Percentiles rank a stretch among this genome's conserved stretches.
These are phyloP conservation scores for Parnassius mnemosyne DNA, from an alignment of 2,888 invertebrate species.

Conservation along the genomic window DNA sequence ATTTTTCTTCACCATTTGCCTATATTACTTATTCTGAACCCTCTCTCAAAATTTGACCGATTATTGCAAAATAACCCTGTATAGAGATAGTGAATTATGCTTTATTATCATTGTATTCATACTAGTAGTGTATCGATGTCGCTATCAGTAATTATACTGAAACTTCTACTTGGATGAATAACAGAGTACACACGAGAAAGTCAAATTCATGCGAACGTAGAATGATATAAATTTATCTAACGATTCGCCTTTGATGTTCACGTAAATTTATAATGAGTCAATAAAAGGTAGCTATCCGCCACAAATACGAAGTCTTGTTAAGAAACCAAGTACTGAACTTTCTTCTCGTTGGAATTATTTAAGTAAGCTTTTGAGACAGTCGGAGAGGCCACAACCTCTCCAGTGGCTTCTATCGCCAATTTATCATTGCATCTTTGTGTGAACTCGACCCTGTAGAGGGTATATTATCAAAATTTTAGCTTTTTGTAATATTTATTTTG, in stretches of 20 bases:
- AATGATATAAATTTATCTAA: slow-evolving; percentile 20
- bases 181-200: background rate
- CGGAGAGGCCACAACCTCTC: slow-evolving; percentile 50
- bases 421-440: slow-evolving; percentile 51
- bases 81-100: no score
- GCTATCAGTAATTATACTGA: no score
- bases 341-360: slow-evolving; percentile 48
- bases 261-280: slow-evolving; percentile 25
- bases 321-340: slow-evolving; percentile 25
- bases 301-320: slow-evolving; percentile 26
- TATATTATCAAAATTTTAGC: slow-evolving; percentile 32
- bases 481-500: slow-evolving; percentile 4
- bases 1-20: no score
- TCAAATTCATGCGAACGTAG: slow-evolving; percentile 9
- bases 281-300: slow-evolving; percentile 26
- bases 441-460: slow-evolving; percentile 33
- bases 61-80: no score
- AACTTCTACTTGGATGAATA: background rate
- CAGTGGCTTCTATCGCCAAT: slow-evolving; percentile 50
- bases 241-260: slow-evolving; percentile 22
- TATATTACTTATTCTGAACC: no score
- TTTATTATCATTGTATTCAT: no score
- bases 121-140: no score
- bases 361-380: slow-evolving; percentile 60
- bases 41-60: no score